Evolutionary conservation across 2,113 vertebrate genomes (phyloP), one percentile per base, ranked within the genome.

Genomic region (Scopus umbretta): DNA sequence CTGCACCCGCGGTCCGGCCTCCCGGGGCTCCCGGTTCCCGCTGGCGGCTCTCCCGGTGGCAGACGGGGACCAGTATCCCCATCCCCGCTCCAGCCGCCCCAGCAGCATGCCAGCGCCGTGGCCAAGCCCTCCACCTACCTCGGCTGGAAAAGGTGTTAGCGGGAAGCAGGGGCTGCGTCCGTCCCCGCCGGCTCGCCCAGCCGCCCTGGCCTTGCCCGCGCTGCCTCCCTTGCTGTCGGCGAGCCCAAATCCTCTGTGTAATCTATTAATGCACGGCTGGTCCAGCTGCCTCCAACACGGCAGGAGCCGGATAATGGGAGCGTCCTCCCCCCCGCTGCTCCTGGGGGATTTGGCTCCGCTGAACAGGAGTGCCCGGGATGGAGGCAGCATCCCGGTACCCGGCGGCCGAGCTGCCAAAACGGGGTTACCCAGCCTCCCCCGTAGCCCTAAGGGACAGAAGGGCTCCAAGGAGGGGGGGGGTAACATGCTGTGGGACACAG

Each of bases 261-360:
- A 98, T 97, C 97, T 97, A 55, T 95, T 94, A 95, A 96, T 94
- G 95, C 86, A 16, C 85, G 45, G 89, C 71, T 25, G 67, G 88
- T 36, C 96, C 97, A 95, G 96, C 95, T 97, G 96, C 94, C 65
- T 84, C 93, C 63, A 9, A 23, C 91, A 61, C 86, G 47, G 89
- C 71, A 27, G 84, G 58, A 84, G 88, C 79, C 30, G 79, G 96
- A 94, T 86, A 47, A 62, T 18, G 95, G 92, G 58, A 63, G 30
- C 78, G 26, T 49, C 93, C 95, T 75, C 89, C 87, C 86, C 86
- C 80, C 91, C 67, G 72, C 90, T 15, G 80, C 79, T 94, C 96
- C 79, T 55, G 29, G 75, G 71, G 96, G 96, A 97, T 96, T 95
- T 76, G 90, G 91, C 95, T 93, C 86, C 26, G 87, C 40, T 32